A percentile compares a stretch with the other conserved stretches of the same genome.
Evolutionary conservation across 2,888 invertebrate species (phyloP).

Genomic region (Pimpla rufipes): DNA sequence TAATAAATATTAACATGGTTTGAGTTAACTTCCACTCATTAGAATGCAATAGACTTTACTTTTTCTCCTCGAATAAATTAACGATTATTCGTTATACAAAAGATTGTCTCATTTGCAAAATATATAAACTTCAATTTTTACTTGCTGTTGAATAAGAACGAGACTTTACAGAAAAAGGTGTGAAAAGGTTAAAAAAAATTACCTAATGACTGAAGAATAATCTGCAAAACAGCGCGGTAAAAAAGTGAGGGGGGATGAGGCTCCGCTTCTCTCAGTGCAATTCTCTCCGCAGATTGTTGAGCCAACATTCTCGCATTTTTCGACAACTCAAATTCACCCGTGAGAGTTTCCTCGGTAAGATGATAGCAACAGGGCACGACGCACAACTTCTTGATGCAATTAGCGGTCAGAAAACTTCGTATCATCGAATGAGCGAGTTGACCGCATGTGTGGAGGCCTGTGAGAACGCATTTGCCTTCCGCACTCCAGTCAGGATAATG

Average conservation of each 20-base stretch:
- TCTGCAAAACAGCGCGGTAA: conserved; percentile 92
- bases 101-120: background rate
- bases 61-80: too few relatives aligned
- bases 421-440: conserved; percentile 91
- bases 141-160: background rate
- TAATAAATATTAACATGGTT: too few relatives aligned
- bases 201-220: conserved; percentile 83
- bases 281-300: conserved; percentile 93
- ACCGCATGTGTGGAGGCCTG: conserved; percentile 96
- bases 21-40: too few relatives aligned
- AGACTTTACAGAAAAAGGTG: background rate
- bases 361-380: conserved; percentile 97
- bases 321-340: conserved; percentile 74
- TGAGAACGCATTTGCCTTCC: conserved; percentile 80
- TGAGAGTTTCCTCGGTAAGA: conserved; percentile 88
- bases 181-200: conserved; percentile 19
- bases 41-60: too few relatives aligned
- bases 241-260: conserved; percentile 89
- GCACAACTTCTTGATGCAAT: conserved; percentile 88
- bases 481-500: conserved; percentile 74
- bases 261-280: conserved; percentile 86
- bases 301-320: conserved; percentile 94
- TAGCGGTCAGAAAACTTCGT: conserved; percentile 88
- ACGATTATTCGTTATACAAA: too few relatives aligned
- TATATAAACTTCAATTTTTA: background rate